These are phyloP conservation scores for Calliphora vicina DNA, from an alignment of 1,140 invertebrate genomes.

Conservation along the genomic window DNA sequence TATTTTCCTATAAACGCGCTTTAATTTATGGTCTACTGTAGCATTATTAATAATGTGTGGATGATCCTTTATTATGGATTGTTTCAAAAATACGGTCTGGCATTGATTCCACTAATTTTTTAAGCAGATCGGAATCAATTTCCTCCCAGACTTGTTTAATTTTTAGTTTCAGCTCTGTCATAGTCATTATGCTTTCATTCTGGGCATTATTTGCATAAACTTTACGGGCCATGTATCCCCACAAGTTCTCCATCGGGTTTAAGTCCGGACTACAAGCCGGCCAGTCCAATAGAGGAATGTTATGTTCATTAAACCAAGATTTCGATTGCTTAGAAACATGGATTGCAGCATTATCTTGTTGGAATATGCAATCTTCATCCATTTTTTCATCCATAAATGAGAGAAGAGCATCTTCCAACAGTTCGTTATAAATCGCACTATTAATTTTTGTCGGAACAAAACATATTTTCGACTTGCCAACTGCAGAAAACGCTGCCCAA, in stretches of 20 bases:
- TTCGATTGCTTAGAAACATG: neutral
- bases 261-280: no score
- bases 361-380: neutral
- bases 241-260: slow-evolving; percentile 15
- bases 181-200: neutral
- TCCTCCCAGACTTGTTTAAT: no score
- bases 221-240: slow-evolving; percentile 3
- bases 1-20: no score
- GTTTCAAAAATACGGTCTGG: no score
- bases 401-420: neutral
- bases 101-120: no score
- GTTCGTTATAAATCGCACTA: neutral
- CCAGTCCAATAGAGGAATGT: neutral
- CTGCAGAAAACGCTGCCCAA: neutral
- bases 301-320: neutral
- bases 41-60: no score
- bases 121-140: no score
- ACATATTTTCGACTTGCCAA: neutral
- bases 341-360: neutral
- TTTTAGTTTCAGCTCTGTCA: neutral
- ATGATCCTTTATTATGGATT: no score
- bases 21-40: no score
- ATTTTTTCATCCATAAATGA: neutral
- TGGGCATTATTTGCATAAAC: slow-evolving; percentile 12
- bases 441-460: neutral